Percentiles rank a stretch among this genome's conserved stretches.
These are phyloP conservation scores for Carollia perspicillata DNA, from an alignment of 2,113 vertebrate genomes.

Conservation along the genomic window DNA sequence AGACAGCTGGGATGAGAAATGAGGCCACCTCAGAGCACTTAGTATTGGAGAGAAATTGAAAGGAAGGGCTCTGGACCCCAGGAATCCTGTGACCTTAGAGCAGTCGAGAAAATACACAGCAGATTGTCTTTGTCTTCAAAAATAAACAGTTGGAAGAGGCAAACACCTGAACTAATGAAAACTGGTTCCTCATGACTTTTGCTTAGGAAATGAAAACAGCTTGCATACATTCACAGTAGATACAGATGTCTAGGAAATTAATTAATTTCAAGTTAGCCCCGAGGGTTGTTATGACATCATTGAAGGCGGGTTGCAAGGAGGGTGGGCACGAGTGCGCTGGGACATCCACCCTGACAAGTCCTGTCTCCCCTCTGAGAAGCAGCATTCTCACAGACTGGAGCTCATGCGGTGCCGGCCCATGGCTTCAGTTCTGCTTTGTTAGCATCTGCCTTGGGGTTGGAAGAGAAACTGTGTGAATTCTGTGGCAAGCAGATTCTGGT, in stretches of 20 bases:
- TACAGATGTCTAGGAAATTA: constrained; percentile 27
- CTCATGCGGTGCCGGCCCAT: background rate
- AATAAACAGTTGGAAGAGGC: constrained; percentile 28
- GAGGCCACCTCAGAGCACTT: background rate
- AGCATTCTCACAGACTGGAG: background rate
- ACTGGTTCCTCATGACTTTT: background rate
- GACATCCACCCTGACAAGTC: background rate
- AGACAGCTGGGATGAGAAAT: background rate
- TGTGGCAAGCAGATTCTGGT: background rate
- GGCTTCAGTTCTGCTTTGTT: background rate
- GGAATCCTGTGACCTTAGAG: background rate
- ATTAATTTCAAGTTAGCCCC: background rate
- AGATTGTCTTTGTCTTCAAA: constrained; percentile 25
- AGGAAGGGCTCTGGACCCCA: background rate
- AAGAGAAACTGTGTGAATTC: background rate
- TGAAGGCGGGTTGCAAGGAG: background rate
- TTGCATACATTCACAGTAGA: background rate
- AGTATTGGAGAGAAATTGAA: background rate
- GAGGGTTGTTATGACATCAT: background rate
- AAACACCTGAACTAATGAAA: constrained; percentile 48
- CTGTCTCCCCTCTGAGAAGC: background rate
- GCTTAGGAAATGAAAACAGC: constrained; percentile 25
- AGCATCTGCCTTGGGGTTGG: background rate
- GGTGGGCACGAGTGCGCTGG: fast-evolving
- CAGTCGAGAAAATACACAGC: constrained; percentile 22